Conservation (phyloP, 2,797 vertebrate genomes). For the Crenuchus spilurus region DNA sequence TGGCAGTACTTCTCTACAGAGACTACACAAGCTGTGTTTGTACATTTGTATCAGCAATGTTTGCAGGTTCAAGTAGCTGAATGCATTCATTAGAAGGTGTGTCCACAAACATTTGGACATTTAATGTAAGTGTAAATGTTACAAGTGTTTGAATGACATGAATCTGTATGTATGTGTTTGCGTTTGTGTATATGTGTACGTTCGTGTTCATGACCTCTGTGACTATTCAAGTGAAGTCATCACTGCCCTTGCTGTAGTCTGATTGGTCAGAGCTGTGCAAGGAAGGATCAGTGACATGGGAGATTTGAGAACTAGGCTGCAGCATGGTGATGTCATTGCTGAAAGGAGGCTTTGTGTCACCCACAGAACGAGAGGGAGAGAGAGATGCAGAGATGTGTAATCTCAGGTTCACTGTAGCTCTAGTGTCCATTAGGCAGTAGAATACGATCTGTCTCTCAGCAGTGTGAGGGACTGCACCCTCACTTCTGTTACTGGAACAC, state of each 20-base stretch:
- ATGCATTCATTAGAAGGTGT: too few relatives aligned
- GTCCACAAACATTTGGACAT: too few relatives aligned
- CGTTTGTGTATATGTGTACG: background rate
- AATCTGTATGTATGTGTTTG: conserved; percentile 13
- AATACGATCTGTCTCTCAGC: conserved; percentile 51
- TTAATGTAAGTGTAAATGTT: too few relatives aligned
- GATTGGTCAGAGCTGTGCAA: conserved; percentile 62
- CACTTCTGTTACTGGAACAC: conserved; percentile 48
- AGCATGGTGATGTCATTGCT: conserved; percentile 81
- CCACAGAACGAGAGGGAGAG: conserved; percentile 49
- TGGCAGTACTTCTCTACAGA: too few relatives aligned
- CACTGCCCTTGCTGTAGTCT: conserved; percentile 50
- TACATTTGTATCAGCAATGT: too few relatives aligned
- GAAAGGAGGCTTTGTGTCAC: conserved; percentile 63
- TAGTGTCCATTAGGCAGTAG: conserved; percentile 48
- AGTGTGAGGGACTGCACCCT: conserved; percentile 38
- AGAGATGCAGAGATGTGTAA: conserved; percentile 27
- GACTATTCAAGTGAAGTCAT: conserved; percentile 27
- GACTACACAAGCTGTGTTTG: too few relatives aligned
- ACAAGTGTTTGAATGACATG: too few relatives aligned
- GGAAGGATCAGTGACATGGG: conserved; percentile 63
- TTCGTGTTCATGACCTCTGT: conserved; percentile 14
- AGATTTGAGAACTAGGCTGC: conserved; percentile 72
- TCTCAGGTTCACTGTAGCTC: conserved; percentile 50
- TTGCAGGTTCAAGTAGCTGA: too few relatives aligned